Evolutionary conservation across 2,113 vertebrate genomes (phyloP), one percentile per base, ranked within the genome.

Genomic region (Patagioenas fasciata): DNA sequence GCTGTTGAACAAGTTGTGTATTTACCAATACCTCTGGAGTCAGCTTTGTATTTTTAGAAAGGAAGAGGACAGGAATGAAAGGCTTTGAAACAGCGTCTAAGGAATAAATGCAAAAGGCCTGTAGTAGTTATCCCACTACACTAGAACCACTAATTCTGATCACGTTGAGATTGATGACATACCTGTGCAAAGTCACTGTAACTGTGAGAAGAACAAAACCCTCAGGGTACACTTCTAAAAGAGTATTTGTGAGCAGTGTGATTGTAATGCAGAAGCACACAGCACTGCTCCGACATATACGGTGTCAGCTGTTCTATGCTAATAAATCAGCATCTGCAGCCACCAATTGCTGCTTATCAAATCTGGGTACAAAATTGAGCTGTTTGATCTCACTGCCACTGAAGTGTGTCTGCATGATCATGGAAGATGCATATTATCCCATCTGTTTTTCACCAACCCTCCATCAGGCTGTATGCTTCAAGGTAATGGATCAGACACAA

Each of bases 251-350:
- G 61, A 85, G 65, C 56, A 54, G 81, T 28, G 61, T 26, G 40
- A n/a, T 36, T 88, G 64, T 72, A 28, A 47, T 44, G 83, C 82
- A 88, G 85, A 64, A 90, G 69, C 73, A 23, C 73, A 23, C 8
- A 9, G 82, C 2, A 12, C 38, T 29, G 54, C 60, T 89, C 70
- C 2, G 0, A 50, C 8, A 13, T 16, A 21, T 13, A 32, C 0
- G 12, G 57, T 40, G 70, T 85, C 70, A 84, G 61, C 81, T 90
- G 47, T 23, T 69, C 74, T 34, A 57, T 23, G 38, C 75, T 69
- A 89, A 79, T 82, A 84, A 79, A 29, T 32, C 8, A 57, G 80
- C 91, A 95, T 91, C 94, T 95, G 92, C 60, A 79, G 67, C 73
- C 53, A 71, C 60, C 53, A 47, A 48, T 40, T 69, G 79, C 91